Percentiles rank a stretch among this genome's conserved stretches.
Conservation (phyloP, 1,140 invertebrate genomes). For the Bombus cullumanus region DNA sequence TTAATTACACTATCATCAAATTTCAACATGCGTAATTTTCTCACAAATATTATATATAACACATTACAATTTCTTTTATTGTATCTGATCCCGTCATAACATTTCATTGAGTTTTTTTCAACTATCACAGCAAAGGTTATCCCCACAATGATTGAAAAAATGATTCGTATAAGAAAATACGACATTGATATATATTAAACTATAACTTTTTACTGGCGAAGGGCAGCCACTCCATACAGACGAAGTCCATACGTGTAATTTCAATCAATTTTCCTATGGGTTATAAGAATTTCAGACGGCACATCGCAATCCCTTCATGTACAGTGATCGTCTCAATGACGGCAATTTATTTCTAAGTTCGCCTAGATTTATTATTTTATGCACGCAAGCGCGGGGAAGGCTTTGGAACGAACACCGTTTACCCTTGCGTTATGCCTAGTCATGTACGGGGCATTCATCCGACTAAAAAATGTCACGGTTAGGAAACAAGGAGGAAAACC, state of each 20-base stretch:
- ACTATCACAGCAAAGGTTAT: background rate
- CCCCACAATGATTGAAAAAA: background rate
- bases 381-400: slow-evolving; percentile 29
- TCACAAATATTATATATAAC: background rate
- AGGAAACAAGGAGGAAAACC: background rate
- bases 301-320: background rate
- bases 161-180: background rate
- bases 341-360: background rate
- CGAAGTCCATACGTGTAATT: background rate
- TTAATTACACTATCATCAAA: background rate
- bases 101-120: background rate
- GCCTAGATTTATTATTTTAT: background rate
- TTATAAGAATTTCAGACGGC: background rate
- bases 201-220: background rate
- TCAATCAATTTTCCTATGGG: background rate
- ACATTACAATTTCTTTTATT: no score
- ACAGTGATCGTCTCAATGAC: background rate
- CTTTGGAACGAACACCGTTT: background rate
- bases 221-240: background rate
- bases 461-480: background rate
- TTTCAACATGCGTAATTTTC: background rate
- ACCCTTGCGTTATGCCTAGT: background rate
- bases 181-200: background rate
- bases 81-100: background rate
- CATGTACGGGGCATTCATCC: background rate